Evolutionary conservation across 2,113 vertebrate genomes (phyloP), one percentile per base, ranked within the genome.

Genomic region (Corynorhinus townsendii): DNA sequence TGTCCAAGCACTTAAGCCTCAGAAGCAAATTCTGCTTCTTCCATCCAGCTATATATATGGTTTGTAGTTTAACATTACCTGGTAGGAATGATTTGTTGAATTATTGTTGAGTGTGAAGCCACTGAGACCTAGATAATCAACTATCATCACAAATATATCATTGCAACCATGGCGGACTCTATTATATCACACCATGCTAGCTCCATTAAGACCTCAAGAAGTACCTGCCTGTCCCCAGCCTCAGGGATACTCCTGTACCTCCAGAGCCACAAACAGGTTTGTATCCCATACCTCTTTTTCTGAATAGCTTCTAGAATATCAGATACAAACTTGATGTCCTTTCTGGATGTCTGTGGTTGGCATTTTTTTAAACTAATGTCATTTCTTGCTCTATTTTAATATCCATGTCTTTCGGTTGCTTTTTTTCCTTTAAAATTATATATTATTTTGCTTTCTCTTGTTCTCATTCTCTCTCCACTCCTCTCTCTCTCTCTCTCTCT

Each of bases 251-350:
- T 16, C 40, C 43, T 79, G 4, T 16, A 77, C 30, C 33, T 80
- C 79, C 9, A 4, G 38, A 89, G 54, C 1, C 59, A 69, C 54
- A 64, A 64, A 64, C 26, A 64, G 14, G 64, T 66, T 49, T 66
- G 52, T 71, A 40, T n/a, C 38, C 87, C 33, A 35, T 9, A 24
- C 26, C 19, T 54, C 49, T 90, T 72, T 72, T 66, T 71, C 40
- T 88, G 40, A 90, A 92, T 47, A 38, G n/a, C 26, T 96, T 33
- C n/a, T 73, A 73, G 79, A 62, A 86, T 64, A 68, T 95, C 19
- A 35, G 47, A 40, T 12, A 66, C 83, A 82, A 77, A 85, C n/a
- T 47, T 43, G 64, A 91, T 28, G 24, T 1, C 30, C 14, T 69
- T 73, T 49, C 15, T 82, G 49, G 40, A 62, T 62, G 5, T 11